Conservation (phyloP, 2,888 invertebrate genomes). For the Clanis bilineata region DNA sequence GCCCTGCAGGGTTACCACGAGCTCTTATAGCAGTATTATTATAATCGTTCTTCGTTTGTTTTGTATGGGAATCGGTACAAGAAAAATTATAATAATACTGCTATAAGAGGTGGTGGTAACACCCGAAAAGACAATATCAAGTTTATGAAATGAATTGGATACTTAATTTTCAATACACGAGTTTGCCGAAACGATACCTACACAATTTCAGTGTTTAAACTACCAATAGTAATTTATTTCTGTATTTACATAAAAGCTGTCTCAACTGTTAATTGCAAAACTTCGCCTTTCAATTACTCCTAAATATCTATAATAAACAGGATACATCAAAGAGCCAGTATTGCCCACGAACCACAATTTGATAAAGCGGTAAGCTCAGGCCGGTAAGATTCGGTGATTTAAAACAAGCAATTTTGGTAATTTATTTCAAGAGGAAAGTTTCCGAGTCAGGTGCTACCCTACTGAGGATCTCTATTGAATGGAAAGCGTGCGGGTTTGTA, state of each 20-base stretch:
- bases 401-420: slow-evolving; percentile 8
- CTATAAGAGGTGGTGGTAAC: no score
- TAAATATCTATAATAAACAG: background rate
- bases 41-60: no score
- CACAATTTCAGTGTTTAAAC: background rate
- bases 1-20: no score
- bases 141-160: background rate
- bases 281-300: background rate
- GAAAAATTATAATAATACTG: no score
- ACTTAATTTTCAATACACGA: background rate
- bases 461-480: slow-evolving; percentile 1
- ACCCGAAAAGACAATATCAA: background rate
- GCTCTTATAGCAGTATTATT: no score
- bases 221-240: background rate
- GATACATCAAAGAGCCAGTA: background rate
- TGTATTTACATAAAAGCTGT: background rate
- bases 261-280: background rate
- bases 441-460: background rate
- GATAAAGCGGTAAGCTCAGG: background rate
- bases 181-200: background rate
- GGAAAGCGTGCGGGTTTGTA: background rate
- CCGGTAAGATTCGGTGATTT: slow-evolving; percentile 5
- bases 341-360: background rate
- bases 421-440: slow-evolving; percentile 13
- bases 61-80: no score